Evolutionary conservation across 2,888 invertebrate genomes (phyloP).

Genomic region (Aplocera efformata): DNA sequence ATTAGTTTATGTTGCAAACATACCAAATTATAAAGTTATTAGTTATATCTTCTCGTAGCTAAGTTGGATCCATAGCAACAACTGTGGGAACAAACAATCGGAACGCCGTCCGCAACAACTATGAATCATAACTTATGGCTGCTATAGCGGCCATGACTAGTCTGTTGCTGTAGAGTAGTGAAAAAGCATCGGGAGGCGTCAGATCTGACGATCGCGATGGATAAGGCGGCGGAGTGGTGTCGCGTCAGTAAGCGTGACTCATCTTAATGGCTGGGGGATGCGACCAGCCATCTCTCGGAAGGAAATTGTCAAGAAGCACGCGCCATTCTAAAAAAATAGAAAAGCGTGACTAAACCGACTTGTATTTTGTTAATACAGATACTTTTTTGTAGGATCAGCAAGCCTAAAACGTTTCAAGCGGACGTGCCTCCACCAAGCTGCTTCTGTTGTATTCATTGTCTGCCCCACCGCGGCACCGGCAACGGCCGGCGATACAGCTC

Average conservation of each 20-base stretch:
- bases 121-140: slow-evolving; percentile 19
- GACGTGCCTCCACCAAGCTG: slow-evolving; percentile 28
- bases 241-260: slow-evolving; percentile 76
- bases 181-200: slow-evolving; percentile 37
- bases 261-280: slow-evolving; percentile 68
- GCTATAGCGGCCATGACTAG: slow-evolving; percentile 13
- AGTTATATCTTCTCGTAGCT: slow-evolving; percentile 3
- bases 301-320: slow-evolving; percentile 55
- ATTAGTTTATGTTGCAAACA: too few species aligned
- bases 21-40: too few species aligned
- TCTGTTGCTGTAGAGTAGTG: slow-evolving; percentile 14
- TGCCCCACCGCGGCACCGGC: slow-evolving; percentile 22
- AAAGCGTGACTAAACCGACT: slow-evolving; percentile 14
- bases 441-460: slow-evolving; percentile 20
- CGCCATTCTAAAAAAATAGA: slow-evolving; percentile 32
- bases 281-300: slow-evolving; percentile 42
- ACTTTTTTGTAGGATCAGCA: slow-evolving; percentile 6
- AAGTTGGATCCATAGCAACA: slow-evolving; percentile 8
- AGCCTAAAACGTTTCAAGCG: slow-evolving; percentile 40
- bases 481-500: slow-evolving; percentile 22
- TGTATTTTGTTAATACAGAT: neutral
- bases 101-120: slow-evolving; percentile 14
- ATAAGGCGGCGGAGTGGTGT: slow-evolving; percentile 60
- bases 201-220: slow-evolving; percentile 54
- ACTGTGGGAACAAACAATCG: slow-evolving; percentile 8